Evolutionary conservation across 1,140 invertebrate species (phyloP).

Genomic region (Neelides sp.): DNA sequence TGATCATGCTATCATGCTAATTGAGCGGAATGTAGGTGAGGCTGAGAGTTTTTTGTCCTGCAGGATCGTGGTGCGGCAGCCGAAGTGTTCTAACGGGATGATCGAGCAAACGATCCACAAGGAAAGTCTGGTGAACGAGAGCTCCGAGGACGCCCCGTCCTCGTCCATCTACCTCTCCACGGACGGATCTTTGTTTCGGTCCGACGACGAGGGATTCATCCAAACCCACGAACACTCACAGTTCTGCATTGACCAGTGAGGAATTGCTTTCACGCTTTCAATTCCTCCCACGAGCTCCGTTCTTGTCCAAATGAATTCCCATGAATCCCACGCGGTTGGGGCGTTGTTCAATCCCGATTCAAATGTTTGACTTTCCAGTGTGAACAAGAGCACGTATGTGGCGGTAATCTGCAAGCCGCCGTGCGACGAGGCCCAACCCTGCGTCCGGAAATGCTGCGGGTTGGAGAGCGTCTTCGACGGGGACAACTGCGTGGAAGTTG

Average conservation of each 20-base stretch:
- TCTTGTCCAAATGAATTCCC: too few relatives aligned
- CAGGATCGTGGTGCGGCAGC: constrained; percentile 12
- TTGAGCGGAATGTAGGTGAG: too few relatives aligned
- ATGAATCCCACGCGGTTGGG: too few relatives aligned
- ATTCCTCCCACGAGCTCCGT: background rate
- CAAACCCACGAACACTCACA: constrained; percentile 13
- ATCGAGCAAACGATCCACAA: constrained; percentile 21
- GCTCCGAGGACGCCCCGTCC: background rate
- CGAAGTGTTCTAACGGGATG: constrained; percentile 7
- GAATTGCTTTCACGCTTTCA: background rate
- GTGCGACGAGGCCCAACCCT: constrained; percentile 22
- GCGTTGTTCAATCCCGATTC: too few relatives aligned
- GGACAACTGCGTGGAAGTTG: constrained; percentile 11
- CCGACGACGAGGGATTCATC: constrained; percentile 14
- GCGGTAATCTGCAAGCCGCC: constrained; percentile 24
- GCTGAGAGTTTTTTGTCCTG: too few relatives aligned
- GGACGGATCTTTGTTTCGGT: constrained; percentile 21
- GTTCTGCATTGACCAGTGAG: constrained; percentile 29
- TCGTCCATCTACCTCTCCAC: constrained; percentile 15
- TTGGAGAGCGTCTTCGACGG: constrained; percentile 14
- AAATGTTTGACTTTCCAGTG: constrained; percentile 18
- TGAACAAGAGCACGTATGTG: constrained; percentile 19
- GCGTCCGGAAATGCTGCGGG: constrained; percentile 28
- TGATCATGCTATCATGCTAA: too few relatives aligned
- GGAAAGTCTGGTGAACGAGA: background rate